Base-by-base conservation (phyloP, 1,140 invertebrate species). In the Babylonia areolata region DNA sequence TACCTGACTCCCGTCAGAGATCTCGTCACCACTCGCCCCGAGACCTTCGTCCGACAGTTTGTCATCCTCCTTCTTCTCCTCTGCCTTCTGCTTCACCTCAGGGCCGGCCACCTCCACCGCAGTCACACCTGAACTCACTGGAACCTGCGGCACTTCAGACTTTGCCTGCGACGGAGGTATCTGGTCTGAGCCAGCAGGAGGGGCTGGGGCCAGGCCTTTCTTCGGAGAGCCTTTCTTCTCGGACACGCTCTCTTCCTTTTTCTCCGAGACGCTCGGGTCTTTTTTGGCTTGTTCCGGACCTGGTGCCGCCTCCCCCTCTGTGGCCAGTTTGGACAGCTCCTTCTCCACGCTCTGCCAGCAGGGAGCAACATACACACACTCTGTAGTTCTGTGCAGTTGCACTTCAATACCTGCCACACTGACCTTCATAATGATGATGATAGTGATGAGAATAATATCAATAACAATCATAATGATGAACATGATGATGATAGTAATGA, bases 21-120 rank as follows among this genome's bases (percentile, higher is more conserved):
- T 83, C 69, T 92, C 90, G 88, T 90, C 89, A 81, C 89, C 86
- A 84, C 91, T 91, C 20, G 88, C 89, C 73, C 91, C 91, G 11
- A 92, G 86, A n/a, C 90, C 90, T 84, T 92, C 91, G 87, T 91
- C 91, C 33, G 90, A 90, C 51, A 84, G 84, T 54, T 91, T 87
- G 42, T 82, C 75, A 3, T 89, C 88, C 42, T 90, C 88, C 69
- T 86, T 86, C 86, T 58, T 79, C 85, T 86, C 86, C 35, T 86
- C 87, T 84, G 64, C 75, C 42, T 82, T 69, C 54, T 64, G 39
- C 33, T 3, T 31, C 69, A 31, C 23, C 28, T 23, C 35, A 33
- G 64, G 11, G 11, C 51, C 37, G 75, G 37, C 73, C 6, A 85
- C 87, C 69, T 51, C 46, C 9, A 51, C 9, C 46, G 9, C 46